Evolutionary conservation across 2,888 invertebrate genomes (phyloP).

Genomic region (Tipula lateralis): DNA sequence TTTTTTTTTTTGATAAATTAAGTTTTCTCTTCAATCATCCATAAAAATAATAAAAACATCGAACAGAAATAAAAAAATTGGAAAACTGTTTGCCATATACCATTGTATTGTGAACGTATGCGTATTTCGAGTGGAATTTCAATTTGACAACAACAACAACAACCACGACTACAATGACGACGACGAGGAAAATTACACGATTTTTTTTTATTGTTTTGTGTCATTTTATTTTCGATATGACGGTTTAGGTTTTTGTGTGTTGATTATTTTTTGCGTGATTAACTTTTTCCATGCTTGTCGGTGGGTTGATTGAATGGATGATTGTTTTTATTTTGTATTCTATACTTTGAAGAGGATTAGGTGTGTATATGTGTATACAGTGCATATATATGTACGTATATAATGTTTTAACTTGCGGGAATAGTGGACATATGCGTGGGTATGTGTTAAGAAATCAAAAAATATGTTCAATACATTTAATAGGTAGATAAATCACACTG

Average conservation of each 20-base stretch:
- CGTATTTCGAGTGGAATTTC: background rate
- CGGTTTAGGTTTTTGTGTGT: background rate
- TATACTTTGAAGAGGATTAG: background rate
- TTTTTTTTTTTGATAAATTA: background rate
- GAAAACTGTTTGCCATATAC: background rate
- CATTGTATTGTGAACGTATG: background rate
- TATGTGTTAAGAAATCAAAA: too few relatives aligned
- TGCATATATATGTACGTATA: background rate
- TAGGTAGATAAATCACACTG: too few relatives aligned
- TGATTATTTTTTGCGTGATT: background rate
- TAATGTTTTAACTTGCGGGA: too few relatives aligned
- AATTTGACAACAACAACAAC: background rate
- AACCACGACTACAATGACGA: background rate
- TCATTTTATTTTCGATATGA: background rate
- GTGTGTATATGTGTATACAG: too few relatives aligned
- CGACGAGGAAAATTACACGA: background rate
- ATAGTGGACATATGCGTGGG: too few relatives aligned
- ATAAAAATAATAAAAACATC: slow-evolving; percentile 11
- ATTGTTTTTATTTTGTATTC: background rate
- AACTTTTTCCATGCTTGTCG: background rate
- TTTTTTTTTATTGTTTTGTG: background rate
- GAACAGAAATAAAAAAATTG: background rate
- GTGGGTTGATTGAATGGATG: background rate
- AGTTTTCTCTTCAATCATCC: slow-evolving; percentile 9
- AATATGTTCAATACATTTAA: too few relatives aligned